phyloP scores from a whole-genome alignment of 2,113 vertebrate genomes.

The Ptilorrhoa leucosticta region DNA sequence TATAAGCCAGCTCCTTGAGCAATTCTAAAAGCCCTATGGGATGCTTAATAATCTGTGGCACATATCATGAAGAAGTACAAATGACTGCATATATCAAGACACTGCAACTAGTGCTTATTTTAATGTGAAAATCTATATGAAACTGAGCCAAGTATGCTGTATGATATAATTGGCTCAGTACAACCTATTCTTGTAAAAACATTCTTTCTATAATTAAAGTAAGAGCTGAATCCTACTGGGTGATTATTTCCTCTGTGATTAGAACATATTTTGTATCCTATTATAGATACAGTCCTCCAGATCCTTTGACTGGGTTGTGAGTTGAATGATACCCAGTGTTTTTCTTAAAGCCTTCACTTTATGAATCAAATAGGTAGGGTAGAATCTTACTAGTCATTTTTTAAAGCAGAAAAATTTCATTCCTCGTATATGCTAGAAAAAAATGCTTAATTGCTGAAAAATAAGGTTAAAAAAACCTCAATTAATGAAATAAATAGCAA shows the following conservation, averaged over 20 bases:
- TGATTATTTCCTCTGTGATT: constrained; percentile 22
- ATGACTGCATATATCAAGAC: background rate
- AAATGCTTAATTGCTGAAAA: background rate
- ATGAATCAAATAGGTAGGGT: background rate
- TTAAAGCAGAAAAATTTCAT: background rate
- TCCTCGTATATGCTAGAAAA: background rate
- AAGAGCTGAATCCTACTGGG: background rate
- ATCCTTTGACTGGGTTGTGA: background rate
- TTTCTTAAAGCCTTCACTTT: background rate
- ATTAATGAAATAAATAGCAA: background rate
- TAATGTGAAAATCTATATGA: constrained; percentile 6
- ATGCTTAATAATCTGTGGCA: background rate
- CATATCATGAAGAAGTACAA: background rate
- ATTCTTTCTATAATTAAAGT: background rate
- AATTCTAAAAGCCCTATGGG: background rate
- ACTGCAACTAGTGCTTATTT: background rate
- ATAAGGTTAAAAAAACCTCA: background rate
- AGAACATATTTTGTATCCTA: background rate
- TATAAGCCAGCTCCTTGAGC: background rate
- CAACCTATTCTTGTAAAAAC: background rate
- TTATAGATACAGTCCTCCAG: background rate
- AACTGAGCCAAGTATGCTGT: background rate
- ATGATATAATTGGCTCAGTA: background rate
- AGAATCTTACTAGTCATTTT: background rate
- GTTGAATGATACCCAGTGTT: background rate